Percentiles rank a stretch among this genome's conserved stretches.
phyloP scores from a whole-genome alignment of 2,888 invertebrate genomes.

The Ornithoptera alexandrae region DNA sequence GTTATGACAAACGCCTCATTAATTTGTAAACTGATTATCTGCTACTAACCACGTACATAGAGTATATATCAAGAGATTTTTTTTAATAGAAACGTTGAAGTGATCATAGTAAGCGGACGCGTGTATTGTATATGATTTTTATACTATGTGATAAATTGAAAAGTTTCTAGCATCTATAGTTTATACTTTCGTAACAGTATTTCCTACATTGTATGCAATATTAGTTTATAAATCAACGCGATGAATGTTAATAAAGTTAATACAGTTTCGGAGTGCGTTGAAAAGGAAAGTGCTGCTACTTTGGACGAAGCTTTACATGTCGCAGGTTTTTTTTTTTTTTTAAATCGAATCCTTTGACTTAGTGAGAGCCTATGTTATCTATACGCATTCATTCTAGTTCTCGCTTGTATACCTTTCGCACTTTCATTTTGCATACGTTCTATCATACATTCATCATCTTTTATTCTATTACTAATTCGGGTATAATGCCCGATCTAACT shows the following conservation, averaged over 20 bases:
- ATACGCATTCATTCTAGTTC: no score
- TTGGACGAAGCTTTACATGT: conserved; percentile 25
- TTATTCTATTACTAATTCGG: no score
- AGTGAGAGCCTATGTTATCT: no score
- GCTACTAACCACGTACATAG: background rate
- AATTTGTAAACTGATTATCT: conserved; percentile 14
- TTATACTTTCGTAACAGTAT: background rate
- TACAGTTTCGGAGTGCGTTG: conserved; percentile 14
- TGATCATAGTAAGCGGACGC: conserved; percentile 7
- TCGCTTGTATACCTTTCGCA: no score
- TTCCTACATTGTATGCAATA: no score
- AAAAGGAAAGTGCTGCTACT: conserved; percentile 13
- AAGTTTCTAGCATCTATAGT: background rate
- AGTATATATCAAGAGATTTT: conserved; percentile 17
- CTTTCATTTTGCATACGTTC: no score
- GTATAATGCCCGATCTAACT: no score
- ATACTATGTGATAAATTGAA: background rate
- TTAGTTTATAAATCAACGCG: background rate
- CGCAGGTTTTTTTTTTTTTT: no score
- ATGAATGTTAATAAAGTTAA: conserved; percentile 18
- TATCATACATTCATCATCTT: no score
- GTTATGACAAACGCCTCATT: conserved; percentile 14
- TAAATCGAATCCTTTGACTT: no score
- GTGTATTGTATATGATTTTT: background rate
- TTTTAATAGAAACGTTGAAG: conserved; percentile 6